Evolutionary conservation across 2,113 vertebrate genomes (phyloP).

Genomic region (Ctenodactylus gundi): DNA sequence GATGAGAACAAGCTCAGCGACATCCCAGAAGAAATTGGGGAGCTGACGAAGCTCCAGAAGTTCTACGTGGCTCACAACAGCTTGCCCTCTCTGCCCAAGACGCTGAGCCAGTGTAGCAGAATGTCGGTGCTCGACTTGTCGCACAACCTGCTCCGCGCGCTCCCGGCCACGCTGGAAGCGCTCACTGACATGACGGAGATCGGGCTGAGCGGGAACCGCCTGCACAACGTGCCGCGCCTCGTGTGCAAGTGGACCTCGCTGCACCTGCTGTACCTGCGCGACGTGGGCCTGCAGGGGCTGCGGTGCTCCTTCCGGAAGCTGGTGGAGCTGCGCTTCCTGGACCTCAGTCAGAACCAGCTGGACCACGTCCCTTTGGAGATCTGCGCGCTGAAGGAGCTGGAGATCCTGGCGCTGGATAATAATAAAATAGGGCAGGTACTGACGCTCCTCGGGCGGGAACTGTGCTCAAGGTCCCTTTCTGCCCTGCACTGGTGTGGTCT

Average conservation of each 20-base stretch:
- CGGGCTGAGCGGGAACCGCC: slow-evolving; percentile 62
- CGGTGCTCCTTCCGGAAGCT: slow-evolving; percentile 56
- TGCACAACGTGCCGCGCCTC: slow-evolving; percentile 66
- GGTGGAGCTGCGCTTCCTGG: slow-evolving; percentile 46
- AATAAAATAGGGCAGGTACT: slow-evolving; percentile 79
- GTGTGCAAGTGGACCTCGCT: slow-evolving; percentile 52
- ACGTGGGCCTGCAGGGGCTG: not conserved
- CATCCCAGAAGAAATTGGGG: slow-evolving; percentile 75
- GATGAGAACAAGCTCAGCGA: slow-evolving; percentile 74
- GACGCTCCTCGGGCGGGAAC: too few species aligned
- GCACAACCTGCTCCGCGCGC: slow-evolving; percentile 52
- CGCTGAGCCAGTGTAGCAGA: slow-evolving; percentile 65
- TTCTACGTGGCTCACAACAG: slow-evolving; percentile 79
- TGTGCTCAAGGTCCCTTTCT: too few species aligned
- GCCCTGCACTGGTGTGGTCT: not conserved
- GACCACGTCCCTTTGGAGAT: slow-evolving; percentile 56
- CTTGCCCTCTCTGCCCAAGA: slow-evolving; percentile 66
- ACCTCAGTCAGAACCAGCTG: slow-evolving; percentile 79
- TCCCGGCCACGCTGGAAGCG: slow-evolving; percentile 49
- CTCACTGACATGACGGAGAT: slow-evolving; percentile 53
- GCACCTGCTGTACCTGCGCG: slow-evolving; percentile 56
- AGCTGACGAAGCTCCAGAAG: slow-evolving; percentile 72
- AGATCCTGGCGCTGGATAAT: slow-evolving; percentile 79
- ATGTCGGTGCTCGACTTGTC: slow-evolving; percentile 73
- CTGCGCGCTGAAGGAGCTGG: slow-evolving; percentile 69